Evolutionary conservation across 2,113 vertebrate genomes (phyloP).

Genomic region (Dromiciops gliroides): DNA sequence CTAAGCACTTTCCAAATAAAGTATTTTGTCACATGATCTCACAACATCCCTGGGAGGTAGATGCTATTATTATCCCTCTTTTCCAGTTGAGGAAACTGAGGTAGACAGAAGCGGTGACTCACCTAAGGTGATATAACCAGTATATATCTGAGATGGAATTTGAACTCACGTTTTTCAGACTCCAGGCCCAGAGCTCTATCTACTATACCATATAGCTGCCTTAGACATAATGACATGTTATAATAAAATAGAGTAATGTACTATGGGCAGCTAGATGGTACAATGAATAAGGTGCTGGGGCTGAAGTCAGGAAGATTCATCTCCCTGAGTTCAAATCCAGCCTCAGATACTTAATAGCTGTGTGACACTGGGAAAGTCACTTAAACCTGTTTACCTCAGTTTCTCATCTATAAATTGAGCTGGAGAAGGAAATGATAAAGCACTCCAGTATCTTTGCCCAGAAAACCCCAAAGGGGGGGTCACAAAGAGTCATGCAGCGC

Average conservation of each 20-base stretch:
- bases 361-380: neutral
- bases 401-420: neutral
- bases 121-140: neutral
- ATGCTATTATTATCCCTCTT: neutral
- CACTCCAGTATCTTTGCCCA: neutral
- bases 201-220: too few species aligned
- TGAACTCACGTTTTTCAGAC: neutral
- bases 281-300: neutral
- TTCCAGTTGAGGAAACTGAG: neutral
- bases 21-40: neutral
- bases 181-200: neutral
- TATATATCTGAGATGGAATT: neutral
- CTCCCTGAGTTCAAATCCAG: neutral
- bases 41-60: neutral
- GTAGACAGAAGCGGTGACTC: neutral
- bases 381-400: neutral
- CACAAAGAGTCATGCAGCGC: neutral
- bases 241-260: neutral
- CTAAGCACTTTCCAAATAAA: too few species aligned
- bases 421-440: neutral
- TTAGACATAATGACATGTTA: neutral
- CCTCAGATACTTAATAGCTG: neutral
- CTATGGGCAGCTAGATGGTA: neutral
- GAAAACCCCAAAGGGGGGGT: neutral
- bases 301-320: neutral